phyloP scores from a whole-genome alignment of 2,888 invertebrate species.

The Cheilosia urbana region DNA sequence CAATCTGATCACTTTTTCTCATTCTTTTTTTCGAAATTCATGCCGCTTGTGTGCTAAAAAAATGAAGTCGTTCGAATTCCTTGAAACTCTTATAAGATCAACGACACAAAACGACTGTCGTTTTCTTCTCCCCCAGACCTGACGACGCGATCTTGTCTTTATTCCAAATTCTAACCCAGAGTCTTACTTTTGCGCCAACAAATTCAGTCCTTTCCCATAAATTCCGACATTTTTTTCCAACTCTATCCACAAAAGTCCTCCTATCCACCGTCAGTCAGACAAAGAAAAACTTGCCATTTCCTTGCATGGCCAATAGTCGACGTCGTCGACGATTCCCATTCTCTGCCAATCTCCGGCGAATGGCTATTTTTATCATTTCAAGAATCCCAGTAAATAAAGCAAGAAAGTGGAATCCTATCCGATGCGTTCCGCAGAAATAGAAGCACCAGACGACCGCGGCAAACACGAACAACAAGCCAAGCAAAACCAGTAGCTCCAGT shows the following conservation, averaged over 20 bases:
- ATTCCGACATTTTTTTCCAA: slow-evolving; percentile 1
- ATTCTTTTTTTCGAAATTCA: too few species aligned
- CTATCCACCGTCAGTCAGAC: slow-evolving; percentile 25
- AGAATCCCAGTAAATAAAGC: slow-evolving; percentile 54
- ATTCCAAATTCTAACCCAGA: too few species aligned
- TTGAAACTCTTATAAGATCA: too few species aligned
- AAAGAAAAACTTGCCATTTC: slow-evolving; percentile 50
- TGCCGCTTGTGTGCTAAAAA: too few species aligned
- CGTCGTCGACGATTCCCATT: slow-evolving; percentile 53
- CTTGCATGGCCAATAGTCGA: slow-evolving; percentile 23
- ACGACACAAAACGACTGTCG: too few species aligned
- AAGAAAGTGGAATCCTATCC: slow-evolving; percentile 52
- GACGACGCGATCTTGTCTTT: too few species aligned
- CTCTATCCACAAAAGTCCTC: slow-evolving; percentile 8
- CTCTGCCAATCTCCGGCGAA: slow-evolving; percentile 45
- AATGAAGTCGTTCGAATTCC: too few species aligned
- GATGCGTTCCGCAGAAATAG: slow-evolving; percentile 56
- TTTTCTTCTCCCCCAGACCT: too few species aligned
- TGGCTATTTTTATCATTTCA: slow-evolving; percentile 71
- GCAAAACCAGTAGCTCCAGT: slow-evolving; percentile 67
- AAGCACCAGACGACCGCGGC: slow-evolving; percentile 18
- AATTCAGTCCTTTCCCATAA: slow-evolving; percentile 1
- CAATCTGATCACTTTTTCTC: too few species aligned
- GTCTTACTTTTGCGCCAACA: background rate
- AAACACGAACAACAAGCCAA: background rate